Percentiles rank a stretch among this genome's conserved stretches.
Evolutionary conservation across 1,140 invertebrate species (phyloP).

Genomic region (Drosophila tristis): DNA sequence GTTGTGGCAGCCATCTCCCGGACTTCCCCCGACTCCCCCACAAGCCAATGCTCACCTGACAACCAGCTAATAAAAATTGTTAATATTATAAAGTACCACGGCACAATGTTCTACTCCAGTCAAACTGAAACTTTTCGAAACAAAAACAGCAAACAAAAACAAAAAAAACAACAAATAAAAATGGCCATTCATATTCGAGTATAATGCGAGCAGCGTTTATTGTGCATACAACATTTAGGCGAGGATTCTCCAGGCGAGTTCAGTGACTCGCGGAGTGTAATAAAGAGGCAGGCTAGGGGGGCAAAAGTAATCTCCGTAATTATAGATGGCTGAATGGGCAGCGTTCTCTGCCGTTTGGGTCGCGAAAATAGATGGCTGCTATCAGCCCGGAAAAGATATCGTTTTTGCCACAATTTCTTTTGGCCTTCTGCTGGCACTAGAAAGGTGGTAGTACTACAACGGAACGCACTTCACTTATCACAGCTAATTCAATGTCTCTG

Average conservation of each 20-base stretch:
- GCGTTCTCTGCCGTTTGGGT: too few species aligned
- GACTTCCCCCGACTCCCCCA: background rate
- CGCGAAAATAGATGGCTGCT: too few species aligned
- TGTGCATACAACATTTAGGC: too few species aligned
- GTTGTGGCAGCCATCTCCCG: slow-evolving; percentile 30
- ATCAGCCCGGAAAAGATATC: too few species aligned
- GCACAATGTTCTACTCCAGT: slow-evolving; percentile 19
- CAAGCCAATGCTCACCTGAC: slow-evolving; percentile 15
- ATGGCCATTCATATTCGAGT: background rate
- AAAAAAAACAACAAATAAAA: background rate
- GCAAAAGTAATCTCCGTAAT: background rate
- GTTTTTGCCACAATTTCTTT: too few species aligned
- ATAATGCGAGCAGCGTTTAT: background rate
- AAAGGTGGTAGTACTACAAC: background rate
- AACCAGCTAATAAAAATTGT: slow-evolving; percentile 37
- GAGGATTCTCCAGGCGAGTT: slow-evolving; percentile 8
- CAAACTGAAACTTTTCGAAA: slow-evolving; percentile 39
- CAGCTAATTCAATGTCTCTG: slow-evolving; percentile 1
- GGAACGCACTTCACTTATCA: background rate
- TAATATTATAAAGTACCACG: slow-evolving; percentile 34
- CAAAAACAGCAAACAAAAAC: background rate
- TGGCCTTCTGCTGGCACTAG: background rate
- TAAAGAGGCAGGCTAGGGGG: background rate
- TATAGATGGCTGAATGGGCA: background rate
- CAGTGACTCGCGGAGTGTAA: slow-evolving; percentile 16